Evolutionary conservation across 2,888 invertebrate genomes (phyloP).

Genomic region (Plebejus argus): DNA sequence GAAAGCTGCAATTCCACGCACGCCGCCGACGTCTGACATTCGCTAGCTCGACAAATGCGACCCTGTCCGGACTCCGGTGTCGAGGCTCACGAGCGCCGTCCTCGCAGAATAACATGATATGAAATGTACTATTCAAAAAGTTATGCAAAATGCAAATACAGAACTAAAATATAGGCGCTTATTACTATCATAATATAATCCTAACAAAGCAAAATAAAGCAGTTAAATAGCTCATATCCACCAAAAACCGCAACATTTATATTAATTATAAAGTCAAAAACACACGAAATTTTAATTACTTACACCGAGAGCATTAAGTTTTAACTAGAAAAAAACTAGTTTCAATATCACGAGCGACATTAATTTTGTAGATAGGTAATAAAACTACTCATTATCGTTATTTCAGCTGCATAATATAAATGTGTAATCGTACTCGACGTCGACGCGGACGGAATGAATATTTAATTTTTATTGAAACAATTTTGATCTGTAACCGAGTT

Average conservation of each 20-base stretch:
- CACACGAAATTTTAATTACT: not conserved
- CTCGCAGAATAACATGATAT: not conserved
- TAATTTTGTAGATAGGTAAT: slow-evolving; percentile 24
- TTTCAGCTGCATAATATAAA: slow-evolving; percentile 16
- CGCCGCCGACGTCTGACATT: slow-evolving; percentile 41
- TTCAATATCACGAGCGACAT: slow-evolving; percentile 2
- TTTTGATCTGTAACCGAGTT: slow-evolving; percentile 16
- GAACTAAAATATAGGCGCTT: not conserved
- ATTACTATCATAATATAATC: not conserved
- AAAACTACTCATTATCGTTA: slow-evolving; percentile 16
- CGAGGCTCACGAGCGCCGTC: not conserved
- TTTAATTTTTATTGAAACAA: slow-evolving; percentile 21
- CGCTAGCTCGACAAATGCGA: not conserved
- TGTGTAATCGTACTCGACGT: slow-evolving; percentile 6
- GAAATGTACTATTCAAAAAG: not conserved
- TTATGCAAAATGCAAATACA: not conserved
- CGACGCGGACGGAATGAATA: slow-evolving; percentile 8
- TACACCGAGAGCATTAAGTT: not conserved
- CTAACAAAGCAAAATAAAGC: not conserved
- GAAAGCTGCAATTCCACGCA: slow-evolving; percentile 72
- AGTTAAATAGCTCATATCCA: not conserved
- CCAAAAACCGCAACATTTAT: not conserved
- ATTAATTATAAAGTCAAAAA: not conserved
- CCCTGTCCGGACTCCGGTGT: not conserved
- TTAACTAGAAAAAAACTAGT: not conserved